Conservation (phyloP, 2,888 invertebrate species). For the Temnothorax ravouxi region DNA sequence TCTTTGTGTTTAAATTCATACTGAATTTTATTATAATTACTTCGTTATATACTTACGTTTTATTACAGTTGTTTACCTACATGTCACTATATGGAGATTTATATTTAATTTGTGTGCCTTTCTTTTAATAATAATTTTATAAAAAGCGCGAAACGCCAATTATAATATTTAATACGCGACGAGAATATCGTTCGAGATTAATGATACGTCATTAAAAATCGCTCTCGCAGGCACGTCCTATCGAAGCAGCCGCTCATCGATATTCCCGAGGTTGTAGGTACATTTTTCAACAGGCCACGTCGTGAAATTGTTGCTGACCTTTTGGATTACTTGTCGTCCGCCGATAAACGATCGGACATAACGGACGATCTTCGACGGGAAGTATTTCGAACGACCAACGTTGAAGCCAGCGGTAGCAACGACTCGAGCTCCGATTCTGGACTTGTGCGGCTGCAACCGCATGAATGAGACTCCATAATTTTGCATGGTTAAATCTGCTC, state of each 20-base stretch:
- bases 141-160: conserved; percentile 11
- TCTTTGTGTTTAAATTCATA: background rate
- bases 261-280: conserved; percentile 74
- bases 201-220: conserved; percentile 52
- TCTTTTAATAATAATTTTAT: background rate
- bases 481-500: background rate
- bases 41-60: background rate
- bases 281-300: conserved; percentile 76
- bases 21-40: background rate
- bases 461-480: background rate
- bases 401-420: background rate
- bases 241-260: conserved; percentile 62
- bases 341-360: conserved; percentile 53
- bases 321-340: conserved; percentile 67
- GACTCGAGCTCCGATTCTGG: background rate
- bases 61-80: background rate
- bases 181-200: conserved; percentile 24
- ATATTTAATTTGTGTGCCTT: background rate
- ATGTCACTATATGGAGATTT: background rate
- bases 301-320: conserved; percentile 72
- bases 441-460: background rate
- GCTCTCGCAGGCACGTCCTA: conserved; percentile 71
- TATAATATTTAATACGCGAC: conserved; percentile 37
- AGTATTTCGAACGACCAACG: conserved; percentile 39
- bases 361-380: conserved; percentile 66